Percentiles rank a stretch among this genome's conserved stretches.
phyloP scores from a whole-genome alignment of 2,113 vertebrate species.

The Plestiodon gilberti region DNA sequence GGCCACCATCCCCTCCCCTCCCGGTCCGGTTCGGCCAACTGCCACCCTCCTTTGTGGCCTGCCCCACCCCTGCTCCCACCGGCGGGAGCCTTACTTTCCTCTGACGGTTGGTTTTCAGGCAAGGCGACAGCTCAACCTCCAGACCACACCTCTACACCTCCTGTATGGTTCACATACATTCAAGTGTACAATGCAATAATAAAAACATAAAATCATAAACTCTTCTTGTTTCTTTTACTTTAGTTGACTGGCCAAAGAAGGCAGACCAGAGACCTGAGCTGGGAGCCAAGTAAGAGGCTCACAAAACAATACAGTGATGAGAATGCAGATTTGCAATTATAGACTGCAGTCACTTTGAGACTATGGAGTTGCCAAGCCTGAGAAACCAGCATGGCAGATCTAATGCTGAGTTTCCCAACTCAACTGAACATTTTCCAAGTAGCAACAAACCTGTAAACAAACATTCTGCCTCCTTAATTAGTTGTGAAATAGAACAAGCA shows the following conservation, averaged over 20 bases:
- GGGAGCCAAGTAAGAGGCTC: background rate
- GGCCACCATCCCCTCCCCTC: no score
- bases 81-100: no score
- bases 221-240: no score
- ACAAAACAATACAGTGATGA: background rate
- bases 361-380: background rate
- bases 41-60: no score
- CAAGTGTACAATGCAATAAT: no score
- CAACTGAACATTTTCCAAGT: background rate
- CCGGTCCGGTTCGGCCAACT: no score
- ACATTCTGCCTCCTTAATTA: background rate
- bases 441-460: background rate
- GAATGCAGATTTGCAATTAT: background rate
- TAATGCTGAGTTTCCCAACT: background rate
- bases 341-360: background rate
- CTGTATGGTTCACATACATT: no score
- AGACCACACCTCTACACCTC: no score
- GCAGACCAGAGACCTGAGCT: background rate
- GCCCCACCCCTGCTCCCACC: no score
- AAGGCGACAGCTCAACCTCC: no score
- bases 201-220: no score
- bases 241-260: background rate
- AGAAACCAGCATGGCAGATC: background rate
- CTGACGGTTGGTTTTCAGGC: no score
- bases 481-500: background rate